These are phyloP conservation scores for Rhynchotus rufescens DNA, from an alignment of 2,797 vertebrate genomes.

Conservation along the genomic window DNA sequence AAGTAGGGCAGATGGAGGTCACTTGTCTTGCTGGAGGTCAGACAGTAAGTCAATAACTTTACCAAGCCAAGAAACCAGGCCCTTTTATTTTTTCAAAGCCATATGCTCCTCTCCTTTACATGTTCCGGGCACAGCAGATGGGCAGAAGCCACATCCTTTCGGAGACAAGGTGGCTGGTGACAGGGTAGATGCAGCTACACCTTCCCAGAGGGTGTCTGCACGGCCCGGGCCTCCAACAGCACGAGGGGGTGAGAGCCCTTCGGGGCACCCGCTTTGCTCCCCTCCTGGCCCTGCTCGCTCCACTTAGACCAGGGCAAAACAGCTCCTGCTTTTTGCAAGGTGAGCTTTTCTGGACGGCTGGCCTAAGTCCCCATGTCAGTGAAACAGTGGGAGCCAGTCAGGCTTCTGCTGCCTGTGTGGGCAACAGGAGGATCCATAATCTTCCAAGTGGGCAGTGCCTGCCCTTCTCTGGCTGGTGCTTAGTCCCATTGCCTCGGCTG, in stretches of 20 bases:
- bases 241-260: neutral
- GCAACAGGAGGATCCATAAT: neutral
- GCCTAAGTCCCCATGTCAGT: neutral
- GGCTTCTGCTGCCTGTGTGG: neutral
- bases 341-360: neutral
- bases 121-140: conserved; percentile 33
- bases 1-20: conserved; percentile 46
- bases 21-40: conserved; percentile 36
- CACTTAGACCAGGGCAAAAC: neutral
- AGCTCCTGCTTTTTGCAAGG: neutral
- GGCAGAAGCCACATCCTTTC: conserved; percentile 10
- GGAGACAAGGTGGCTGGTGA: neutral
- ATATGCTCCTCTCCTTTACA: conserved; percentile 46
- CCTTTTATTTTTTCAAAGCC: conserved; percentile 47
- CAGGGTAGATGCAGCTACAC: neutral
- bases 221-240: neutral
- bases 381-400: neutral
- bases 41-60: conserved; percentile 59
- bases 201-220: neutral
- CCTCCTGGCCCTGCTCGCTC: neutral
- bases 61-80: conserved; percentile 7
- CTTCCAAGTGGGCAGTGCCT: neutral
- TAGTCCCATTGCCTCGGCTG: neutral
- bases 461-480: neutral
- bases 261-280: neutral